Evolutionary conservation across 2,888 invertebrate species (phyloP), one percentile per base, ranked within the genome.

Genomic region (Cheilosia scutellata): DNA sequence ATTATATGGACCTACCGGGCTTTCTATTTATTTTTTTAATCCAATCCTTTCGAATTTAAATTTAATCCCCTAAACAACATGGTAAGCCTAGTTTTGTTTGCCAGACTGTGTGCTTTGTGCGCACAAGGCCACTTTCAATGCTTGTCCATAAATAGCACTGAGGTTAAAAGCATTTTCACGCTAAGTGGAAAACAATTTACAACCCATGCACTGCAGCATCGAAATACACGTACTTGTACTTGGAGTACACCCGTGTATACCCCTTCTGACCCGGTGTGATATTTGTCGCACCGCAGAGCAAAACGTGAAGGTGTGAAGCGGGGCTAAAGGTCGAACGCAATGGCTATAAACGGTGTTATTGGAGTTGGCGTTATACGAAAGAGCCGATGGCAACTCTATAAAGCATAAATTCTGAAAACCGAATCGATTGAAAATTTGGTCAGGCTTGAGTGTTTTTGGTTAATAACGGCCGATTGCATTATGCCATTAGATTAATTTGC

Each of bases 131-230:
- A 86, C 62, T 63, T 72, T 72, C 68, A 62, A 82, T 72, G 68
- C 82, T 70, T 71, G 44, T 74, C 65, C 76, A 79, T 83, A 83
- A 84, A 82, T 82, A 84, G 83, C 71, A 86, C 65, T 77, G 82
- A 82, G 86, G 87, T 87, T 88, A 88, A 88, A 88, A 88, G 88
- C 88, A 88, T 88, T 88, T 88, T 87, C 88, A 88, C 88, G 88
- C 88, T 88, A 88, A 88, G 88, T 88, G 88, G 87, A 88, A 88
- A 88, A 88, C 88, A 88, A 88, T 88, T 88, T 88, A 88, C 86
- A 84, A 74, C 78, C 78, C 74, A 60, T 75, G 78, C 75, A 82
- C 76, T 86, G 82, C 68, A 76, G 71, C 66, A 77, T 76, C 57
- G 60, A n/a, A 51, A 68, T 70, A 80, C 75, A 83, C 62, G 66